Evolutionary conservation across 2,888 invertebrate genomes (phyloP), one percentile per base, ranked within the genome.

Genomic region (Microctonus hyperodae): DNA sequence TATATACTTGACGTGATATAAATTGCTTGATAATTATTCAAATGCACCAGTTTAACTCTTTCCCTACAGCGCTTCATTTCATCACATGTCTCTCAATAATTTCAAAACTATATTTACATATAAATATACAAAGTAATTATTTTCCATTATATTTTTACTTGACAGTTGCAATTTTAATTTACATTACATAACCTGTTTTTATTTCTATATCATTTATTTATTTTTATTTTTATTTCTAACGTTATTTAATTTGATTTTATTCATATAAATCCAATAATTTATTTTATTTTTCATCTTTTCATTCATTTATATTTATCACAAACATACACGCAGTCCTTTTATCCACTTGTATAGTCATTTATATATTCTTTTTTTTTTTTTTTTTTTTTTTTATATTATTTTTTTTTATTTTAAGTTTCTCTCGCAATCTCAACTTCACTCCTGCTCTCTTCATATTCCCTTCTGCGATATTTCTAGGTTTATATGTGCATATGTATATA

Each of bases 11-110:
- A 64, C 65, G 51, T 62, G 69, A 75, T 74, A 76, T 75, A 74
- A 75, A 76, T 76, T 74, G 72, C 68, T 66, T 63, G 72, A 75
- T 77, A 76, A 77, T 76, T 76, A 76, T 75, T 77, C 73, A 63
- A 65, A 66, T 70, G 68, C 59, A 51, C 65, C 56, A 67, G 67
- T 58, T 68, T 28, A 44, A 64, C 44, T 40, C 33, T 23, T n/a
- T 11, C 16, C 23, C 5, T 48, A 13, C 25, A 35, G 4, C 28
- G n/a, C 20, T 6, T 31, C 37, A 40, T 37, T 53, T 56, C 37
- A 13, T 28, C 16, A 25, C 50, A 23, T 50, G 33, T 37, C 33
- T 25, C 65, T 58, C 67, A 66, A 71, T 70, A 71, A 73, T 73
- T 68, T 62, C 50, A 59, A 68, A 70, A 73, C 69, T 70, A 71